These are phyloP conservation scores for Trachythela sp. DNA, from an alignment of 64 coral and sea anemone species.

Conservation along the genomic window DNA sequence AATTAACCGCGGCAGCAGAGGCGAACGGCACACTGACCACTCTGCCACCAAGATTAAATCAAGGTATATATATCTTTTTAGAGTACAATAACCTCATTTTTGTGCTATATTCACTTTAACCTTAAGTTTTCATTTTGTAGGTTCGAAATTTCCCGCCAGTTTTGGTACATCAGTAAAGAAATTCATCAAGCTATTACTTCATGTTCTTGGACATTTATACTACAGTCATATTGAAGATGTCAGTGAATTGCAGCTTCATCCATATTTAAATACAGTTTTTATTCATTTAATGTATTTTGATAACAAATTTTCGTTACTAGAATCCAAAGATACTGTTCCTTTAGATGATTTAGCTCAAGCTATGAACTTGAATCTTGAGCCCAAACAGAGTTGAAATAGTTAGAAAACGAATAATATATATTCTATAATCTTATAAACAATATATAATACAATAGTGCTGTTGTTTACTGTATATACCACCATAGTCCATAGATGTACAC, in stretches of 20 bases:
- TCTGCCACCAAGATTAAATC: too few relatives aligned
- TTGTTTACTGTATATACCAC: too few relatives aligned
- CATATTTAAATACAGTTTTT: conserved; percentile 81
- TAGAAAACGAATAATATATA: not conserved
- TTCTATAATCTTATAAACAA: not conserved
- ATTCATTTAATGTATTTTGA: conserved; percentile 85
- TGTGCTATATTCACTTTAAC: too few relatives aligned
- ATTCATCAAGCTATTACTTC: conserved; percentile 85
- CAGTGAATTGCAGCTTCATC: conserved; percentile 65
- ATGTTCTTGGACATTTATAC: conserved; percentile 82
- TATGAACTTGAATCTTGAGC: conserved; percentile 53
- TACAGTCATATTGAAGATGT: conserved; percentile 82
- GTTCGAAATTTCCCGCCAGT: conserved; percentile 69
- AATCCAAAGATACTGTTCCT: conserved; percentile 79
- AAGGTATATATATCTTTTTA: too few relatives aligned
- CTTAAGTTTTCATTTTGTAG: conserved; percentile 31
- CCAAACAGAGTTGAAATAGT: not conserved
- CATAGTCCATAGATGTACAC: too few relatives aligned
- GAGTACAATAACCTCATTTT: too few relatives aligned
- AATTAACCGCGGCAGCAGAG: too few relatives aligned
- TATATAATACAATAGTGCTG: too few relatives aligned
- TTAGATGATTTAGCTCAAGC: conserved; percentile 89
- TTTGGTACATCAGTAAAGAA: conserved; percentile 75
- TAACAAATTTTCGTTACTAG: conserved; percentile 83
- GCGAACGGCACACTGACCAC: too few relatives aligned